Percentiles rank a stretch among this genome's conserved stretches.
These are phyloP conservation scores for Eidolon helvum DNA, from an alignment of 2,113 vertebrate genomes.

Conservation along the genomic window DNA sequence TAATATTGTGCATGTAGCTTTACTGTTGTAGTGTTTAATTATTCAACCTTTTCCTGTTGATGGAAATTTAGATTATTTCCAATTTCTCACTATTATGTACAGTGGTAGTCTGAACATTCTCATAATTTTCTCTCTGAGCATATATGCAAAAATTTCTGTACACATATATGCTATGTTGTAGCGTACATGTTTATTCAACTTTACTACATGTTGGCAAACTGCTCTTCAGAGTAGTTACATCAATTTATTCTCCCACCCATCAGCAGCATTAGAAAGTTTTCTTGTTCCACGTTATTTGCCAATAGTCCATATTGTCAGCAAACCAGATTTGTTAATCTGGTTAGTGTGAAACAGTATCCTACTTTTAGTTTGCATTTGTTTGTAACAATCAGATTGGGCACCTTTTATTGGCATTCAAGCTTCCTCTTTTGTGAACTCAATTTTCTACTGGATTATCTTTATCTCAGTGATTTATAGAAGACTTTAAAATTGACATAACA, in stretches of 20 bases:
- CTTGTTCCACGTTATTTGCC: neutral
- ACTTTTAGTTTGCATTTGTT: slow-evolving; percentile 5
- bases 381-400: neutral
- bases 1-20: neutral
- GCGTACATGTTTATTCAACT: neutral
- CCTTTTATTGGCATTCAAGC: neutral
- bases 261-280: neutral
- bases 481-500: neutral
- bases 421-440: neutral
- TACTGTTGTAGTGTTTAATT: neutral
- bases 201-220: neutral
- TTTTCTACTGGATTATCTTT: neutral
- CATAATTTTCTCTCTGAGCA: neutral
- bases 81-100: neutral
- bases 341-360: neutral
- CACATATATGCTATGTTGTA: neutral
- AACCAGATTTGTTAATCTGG: neutral
- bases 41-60: neutral
- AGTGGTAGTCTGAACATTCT: neutral
- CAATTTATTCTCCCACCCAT: neutral
- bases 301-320: neutral
- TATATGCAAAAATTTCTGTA: neutral
- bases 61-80: neutral
- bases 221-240: neutral
- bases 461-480: neutral